Base-by-base conservation (phyloP, 92 coral and sea anemone genomes). In the Plumapathes pennacea region DNA sequence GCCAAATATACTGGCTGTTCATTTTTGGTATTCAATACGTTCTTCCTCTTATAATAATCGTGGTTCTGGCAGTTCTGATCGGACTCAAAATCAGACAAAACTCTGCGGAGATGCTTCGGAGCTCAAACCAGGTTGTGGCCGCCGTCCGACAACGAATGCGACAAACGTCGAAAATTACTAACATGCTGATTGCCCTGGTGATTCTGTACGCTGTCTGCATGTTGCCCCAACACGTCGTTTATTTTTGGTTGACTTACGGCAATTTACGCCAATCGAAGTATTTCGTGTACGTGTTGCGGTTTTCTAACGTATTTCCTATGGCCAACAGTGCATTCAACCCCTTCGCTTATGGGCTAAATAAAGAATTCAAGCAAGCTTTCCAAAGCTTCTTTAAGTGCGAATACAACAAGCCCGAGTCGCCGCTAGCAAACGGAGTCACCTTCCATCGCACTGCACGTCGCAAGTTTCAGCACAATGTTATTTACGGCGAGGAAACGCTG, bases 301-400 rank as follows among this genome's bases (percentile, higher is more conserved):
- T 94, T 58, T 64, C 99, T 6, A 89, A 94, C 72, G 92, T 94
- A 12, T 94, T 94, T 43, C 89, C 96, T 0, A 94, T 94, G 99
- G 99, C 99, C 1, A 94, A 94, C 57, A 88, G 99, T 53, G 99
- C 99, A 23, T 67, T 94, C 18, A 94, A 94, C 32, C 96, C 99
- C 2, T 88, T 94, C 46, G 96, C 92, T 0, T 94, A 94, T 41
- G 99, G 99, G 13, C 71, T 94, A 10, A 85, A 94, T 53, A 66
- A 88, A 29, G 99, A 94, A 41, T 94, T 94, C 67, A 82, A 83
- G 50, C 85, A 78, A 10, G 99, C 88, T 22, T 94, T 84, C 46
- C 84, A 71, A 69, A 74, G 71, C 12, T 94, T 94, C 52, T 94
- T 94, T 69, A 74, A 71, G 23, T 89, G 96, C 27, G 82, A 83